Evolutionary conservation across 2,888 invertebrate genomes (phyloP), one percentile per base, ranked within the genome.

Genomic region (Caenorhabditis sp.): DNA sequence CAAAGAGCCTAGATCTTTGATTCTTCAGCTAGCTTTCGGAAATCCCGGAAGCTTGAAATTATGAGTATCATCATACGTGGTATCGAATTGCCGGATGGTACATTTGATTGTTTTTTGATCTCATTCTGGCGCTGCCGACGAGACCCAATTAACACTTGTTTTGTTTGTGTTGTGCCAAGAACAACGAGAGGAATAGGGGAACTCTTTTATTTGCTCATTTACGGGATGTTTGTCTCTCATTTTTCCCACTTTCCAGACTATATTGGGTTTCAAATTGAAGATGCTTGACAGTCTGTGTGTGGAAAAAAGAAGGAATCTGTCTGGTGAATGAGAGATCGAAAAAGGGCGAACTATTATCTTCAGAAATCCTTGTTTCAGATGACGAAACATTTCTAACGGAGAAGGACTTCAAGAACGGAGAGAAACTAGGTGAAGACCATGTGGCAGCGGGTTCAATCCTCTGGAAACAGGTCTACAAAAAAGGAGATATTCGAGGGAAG

Each of bases 401-500:
- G 8, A 73, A 72, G 19, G 91, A 91, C 68, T 91, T 91, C 77
- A 80, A 84, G 28, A 91, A 91, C 64, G 91, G 88, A 8, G 88
- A 87, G 19, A 82, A 84, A 66, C 72, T 88, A 16, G 68, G 75
- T 49, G 82, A 87, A 35, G 86, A 85, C 22, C 77, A 86, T 41
- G 74, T 79, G 26, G 49, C 85, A 28, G 85, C 85, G 12, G 76
- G 85, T 8, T 59, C 77, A 6, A 85, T 86, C 59, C 84, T 91
- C 14, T 88, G 90, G 49, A 88, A 85, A 49, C 91, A 91, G 61
- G 82, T 82, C 38, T 90, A 76, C 80, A 84, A 85, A 49, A 85
- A 86, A 41, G 91, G 91, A n/a, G 91, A 91, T 64, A 90, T 91
- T 41, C 85, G 89, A 2, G 91, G 91, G 69, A 90, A 89, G 63